Base-by-base conservation (phyloP, 2,113 vertebrate genomes). In the Octodon degus region DNA sequence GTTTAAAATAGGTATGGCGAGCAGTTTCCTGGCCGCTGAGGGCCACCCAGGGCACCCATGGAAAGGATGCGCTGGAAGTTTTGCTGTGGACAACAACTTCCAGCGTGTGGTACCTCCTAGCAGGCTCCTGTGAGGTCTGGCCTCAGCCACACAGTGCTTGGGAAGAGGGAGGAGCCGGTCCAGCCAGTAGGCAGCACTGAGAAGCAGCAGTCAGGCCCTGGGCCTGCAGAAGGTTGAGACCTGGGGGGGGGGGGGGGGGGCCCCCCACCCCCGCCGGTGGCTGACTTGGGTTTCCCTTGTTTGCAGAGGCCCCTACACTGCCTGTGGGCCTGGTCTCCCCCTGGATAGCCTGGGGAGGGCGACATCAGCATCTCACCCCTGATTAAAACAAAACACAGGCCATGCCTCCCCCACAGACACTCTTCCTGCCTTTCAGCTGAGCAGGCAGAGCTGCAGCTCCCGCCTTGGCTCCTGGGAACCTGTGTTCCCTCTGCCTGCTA, bases 351-450 rank as follows among this genome's bases (percentile, higher is more conserved):
- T 91, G 12, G 97, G 96, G 97, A 98, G 90, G 98, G 97, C 94
- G 95, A 97, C 82, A 96, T 98, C 98, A 98, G 98, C 98, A 98
- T 97, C 98, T 98, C 98, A 96, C 97, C 97, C 94, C n/a, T 98
- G 98, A 99, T 98, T 98, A 99, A 99, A 99, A 98, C 98, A 98
- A 99, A 99, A 99, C 98, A 99, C 96, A 86, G 10, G 94, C 87
- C 43, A 95, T 89, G 34, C 77, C 77, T 80, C 77, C 89, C 95
- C 97, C 95, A 76, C 0, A 0, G 60, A 89, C 90, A 97, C 97
- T 58, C 25, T 30, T 22, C 90, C 91, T 53, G 70, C 77, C 82
- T 88, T 22, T 87, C 90, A 88, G 94, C 95, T 92, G 95, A 96
- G 22, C 4, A 0, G 30, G 88, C 60, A 79, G 85, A 50, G 50